These are phyloP conservation scores for Octopus sinensis DNA, from an alignment of 1,140 invertebrate genomes.

Conservation along the genomic window DNA sequence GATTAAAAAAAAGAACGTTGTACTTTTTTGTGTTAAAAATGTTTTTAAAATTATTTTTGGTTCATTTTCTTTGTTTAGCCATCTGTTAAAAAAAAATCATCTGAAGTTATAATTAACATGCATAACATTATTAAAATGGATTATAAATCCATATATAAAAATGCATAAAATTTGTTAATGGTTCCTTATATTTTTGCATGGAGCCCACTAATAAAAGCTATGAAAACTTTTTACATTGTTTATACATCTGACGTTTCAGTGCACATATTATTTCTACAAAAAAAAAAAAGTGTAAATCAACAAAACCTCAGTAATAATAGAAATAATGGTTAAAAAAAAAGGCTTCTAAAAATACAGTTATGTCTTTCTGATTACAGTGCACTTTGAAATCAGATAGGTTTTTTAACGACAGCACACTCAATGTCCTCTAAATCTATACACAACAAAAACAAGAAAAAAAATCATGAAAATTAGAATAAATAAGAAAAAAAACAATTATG, in stretches of 20 bases:
- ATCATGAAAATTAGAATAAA: not conserved
- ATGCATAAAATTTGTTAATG: not conserved
- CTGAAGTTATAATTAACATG: not conserved
- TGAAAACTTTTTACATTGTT: not conserved
- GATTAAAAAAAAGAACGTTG: too few species aligned
- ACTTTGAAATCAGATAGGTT: not conserved
- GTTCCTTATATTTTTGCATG: slow-evolving; percentile 1
- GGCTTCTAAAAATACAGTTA: slow-evolving; percentile 4
- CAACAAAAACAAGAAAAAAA: slow-evolving; percentile 1
- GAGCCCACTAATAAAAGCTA: slow-evolving; percentile 11
- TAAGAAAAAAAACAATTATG: not conserved
- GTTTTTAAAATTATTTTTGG: too few species aligned
- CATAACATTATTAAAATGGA: not conserved
- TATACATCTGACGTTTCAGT: not conserved
- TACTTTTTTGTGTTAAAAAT: too few species aligned
- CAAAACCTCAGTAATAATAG: not conserved
- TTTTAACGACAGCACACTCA: slow-evolving; percentile 5
- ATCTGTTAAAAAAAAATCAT: too few species aligned
- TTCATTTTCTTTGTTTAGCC: too few species aligned
- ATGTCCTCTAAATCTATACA: not conserved
- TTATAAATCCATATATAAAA: slow-evolving; percentile 5
- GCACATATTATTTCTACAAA: not conserved
- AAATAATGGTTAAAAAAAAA: not conserved
- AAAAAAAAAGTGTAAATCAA: slow-evolving; percentile 1
- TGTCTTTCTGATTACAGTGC: not conserved